These are phyloP conservation scores for Idaea biselata DNA, from an alignment of 2,888 invertebrate species.

Conservation along the genomic window DNA sequence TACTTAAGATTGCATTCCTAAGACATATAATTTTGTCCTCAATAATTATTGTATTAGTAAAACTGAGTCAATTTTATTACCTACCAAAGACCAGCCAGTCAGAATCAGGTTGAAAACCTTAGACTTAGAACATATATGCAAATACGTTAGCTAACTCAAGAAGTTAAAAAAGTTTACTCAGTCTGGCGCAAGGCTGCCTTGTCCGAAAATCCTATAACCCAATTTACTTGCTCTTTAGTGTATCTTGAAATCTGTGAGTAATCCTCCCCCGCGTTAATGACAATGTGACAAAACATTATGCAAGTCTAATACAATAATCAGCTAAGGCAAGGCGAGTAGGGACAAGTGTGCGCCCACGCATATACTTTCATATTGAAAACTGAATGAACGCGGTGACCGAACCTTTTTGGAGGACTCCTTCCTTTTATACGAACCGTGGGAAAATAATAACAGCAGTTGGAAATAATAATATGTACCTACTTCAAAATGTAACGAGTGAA, in stretches of 20 bases:
- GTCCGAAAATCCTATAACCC: background rate
- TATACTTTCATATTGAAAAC: constrained; percentile 11
- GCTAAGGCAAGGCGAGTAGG: background rate
- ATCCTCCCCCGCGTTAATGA: constrained; percentile 39
- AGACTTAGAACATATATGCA: too few species aligned
- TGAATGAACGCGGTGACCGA: constrained; percentile 15
- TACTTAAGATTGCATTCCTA: too few species aligned
- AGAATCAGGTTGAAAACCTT: too few species aligned
- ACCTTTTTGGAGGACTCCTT: background rate
- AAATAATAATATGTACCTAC: background rate
- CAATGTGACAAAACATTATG: constrained; percentile 29
- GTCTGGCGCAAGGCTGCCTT: background rate
- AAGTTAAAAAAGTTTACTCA: too few species aligned
- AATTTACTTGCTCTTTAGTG: background rate
- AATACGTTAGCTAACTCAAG: too few species aligned
- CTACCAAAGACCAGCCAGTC: too few species aligned
- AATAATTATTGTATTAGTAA: too few species aligned
- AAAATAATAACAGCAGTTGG: background rate
- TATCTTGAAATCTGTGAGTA: constrained; percentile 45
- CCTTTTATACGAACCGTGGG: background rate
- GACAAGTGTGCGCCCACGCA: constrained; percentile 1
- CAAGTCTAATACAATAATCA: constrained; percentile 11
- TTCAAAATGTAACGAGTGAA: background rate
- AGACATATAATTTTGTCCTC: too few species aligned
- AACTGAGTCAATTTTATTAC: too few species aligned